Evolutionary conservation across 1,140 invertebrate genomes (phyloP).

Genomic region (Scaptomyza pallida): DNA sequence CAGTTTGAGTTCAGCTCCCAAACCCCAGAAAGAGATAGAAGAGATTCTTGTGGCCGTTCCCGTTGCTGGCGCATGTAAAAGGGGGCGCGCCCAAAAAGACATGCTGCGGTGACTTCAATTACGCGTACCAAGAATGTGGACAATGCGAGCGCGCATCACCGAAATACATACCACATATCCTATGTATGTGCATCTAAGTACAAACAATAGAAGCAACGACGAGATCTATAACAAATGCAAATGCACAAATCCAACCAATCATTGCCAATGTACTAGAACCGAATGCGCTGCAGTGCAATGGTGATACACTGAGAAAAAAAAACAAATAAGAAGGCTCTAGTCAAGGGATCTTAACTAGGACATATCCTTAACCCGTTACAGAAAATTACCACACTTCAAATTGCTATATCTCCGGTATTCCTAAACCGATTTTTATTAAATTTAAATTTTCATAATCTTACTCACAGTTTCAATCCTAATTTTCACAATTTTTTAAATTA

Average conservation of each 20-base stretch:
- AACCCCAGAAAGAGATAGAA: background rate
- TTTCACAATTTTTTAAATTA: too few relatives aligned
- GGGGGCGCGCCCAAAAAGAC: slow-evolving; percentile 62
- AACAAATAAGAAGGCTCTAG: too few relatives aligned
- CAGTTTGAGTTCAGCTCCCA: slow-evolving; percentile 2
- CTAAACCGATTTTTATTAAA: too few relatives aligned
- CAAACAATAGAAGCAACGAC: slow-evolving; percentile 1
- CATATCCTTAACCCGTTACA: too few relatives aligned
- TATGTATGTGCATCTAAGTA: background rate
- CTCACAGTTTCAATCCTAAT: too few relatives aligned
- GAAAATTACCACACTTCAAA: too few relatives aligned
- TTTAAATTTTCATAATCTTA: too few relatives aligned
- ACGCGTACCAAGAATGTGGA: slow-evolving; percentile 76
- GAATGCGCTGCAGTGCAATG: slow-evolving; percentile 22
- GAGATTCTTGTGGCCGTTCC: slow-evolving; percentile 21
- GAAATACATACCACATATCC: slow-evolving; percentile 35
- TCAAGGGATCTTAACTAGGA: too few relatives aligned
- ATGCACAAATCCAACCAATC: slow-evolving; percentile 67
- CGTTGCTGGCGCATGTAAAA: slow-evolving; percentile 50
- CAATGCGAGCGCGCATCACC: slow-evolving; percentile 66
- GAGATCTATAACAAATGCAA: slow-evolving; percentile 10
- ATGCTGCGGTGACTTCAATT: slow-evolving; percentile 82
- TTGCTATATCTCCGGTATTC: too few relatives aligned
- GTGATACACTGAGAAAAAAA: background rate
- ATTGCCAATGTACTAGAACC: slow-evolving; percentile 77